Evolutionary conservation across 2,888 invertebrate species (phyloP), one percentile per base, ranked within the genome.

Genomic region (Volucella inanis): DNA sequence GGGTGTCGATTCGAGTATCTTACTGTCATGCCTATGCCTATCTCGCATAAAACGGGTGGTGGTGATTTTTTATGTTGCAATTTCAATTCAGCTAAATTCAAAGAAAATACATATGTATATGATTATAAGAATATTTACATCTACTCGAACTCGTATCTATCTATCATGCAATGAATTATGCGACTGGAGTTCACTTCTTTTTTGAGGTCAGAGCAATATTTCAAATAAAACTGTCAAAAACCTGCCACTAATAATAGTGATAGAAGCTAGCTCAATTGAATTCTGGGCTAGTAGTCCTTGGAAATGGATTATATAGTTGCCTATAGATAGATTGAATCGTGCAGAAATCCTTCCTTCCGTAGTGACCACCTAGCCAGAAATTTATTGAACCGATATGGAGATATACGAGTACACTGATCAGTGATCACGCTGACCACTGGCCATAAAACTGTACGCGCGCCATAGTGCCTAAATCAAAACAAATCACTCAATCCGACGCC

Each of bases 401-500:
- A 59, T 75, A 49, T 67, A 61, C 49, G 70, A 41, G 15, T 47
- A 14, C 57, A 15, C 49, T 22, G 18, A 31, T 41, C 55, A 38
- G n/a, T 57, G 70, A 49, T 31, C 59, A 81, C 41, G 6, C 54
- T 54, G 64, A 62, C 49, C 49, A 41, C 31, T 38, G 47, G 57
- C 68, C 31, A 41, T n/a, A 65, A 31, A 31, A 47, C 54, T 12
- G 31, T 31, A 31, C 31, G 64, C 38, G 57, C 15, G 8, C 50
- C 4, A 45, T 59, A 43, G 47, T 62, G 65, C 52, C 49, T 76
- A 84, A 84, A 80, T 84, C 80, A 84, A 76, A 57, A 59, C 76
- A 80, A 80, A 84, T 84, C 84, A 84, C 80, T 84, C 84, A 80
- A 84, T 84, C 52, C 55, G 39, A 38, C 52, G 59, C 65, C 75